These are phyloP conservation scores for Tetragnatha montana DNA, from an alignment of 2,888 invertebrate genomes.

Conservation along the genomic window DNA sequence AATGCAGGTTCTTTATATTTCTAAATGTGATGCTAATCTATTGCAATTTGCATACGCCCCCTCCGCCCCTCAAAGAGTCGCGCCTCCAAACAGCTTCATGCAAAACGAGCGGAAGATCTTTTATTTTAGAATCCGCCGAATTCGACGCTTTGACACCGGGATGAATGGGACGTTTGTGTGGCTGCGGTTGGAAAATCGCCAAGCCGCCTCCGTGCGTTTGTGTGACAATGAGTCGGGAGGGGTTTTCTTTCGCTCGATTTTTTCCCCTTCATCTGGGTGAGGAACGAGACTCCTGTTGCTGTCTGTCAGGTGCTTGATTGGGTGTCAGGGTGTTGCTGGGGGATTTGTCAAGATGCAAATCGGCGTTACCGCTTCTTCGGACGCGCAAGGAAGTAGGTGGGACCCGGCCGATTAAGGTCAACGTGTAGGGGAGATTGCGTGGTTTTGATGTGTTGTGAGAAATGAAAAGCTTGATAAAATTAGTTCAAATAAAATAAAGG, in stretches of 20 bases:
- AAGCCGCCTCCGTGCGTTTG: background rate
- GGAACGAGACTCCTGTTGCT: background rate
- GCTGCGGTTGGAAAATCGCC: constrained; percentile 7
- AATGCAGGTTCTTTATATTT: no score
- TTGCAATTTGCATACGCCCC: constrained; percentile 9
- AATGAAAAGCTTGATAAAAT: no score
- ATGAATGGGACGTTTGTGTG: constrained; percentile 30
- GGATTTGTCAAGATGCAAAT: no score
- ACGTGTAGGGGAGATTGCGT: no score
- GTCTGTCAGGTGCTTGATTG: background rate
- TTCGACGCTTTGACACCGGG: background rate
- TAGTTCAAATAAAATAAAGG: no score
- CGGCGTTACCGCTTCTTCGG: no score
- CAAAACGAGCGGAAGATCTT: constrained; percentile 10
- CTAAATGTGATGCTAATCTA: background rate
- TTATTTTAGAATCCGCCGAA: constrained; percentile 45
- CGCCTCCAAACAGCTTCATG: no score
- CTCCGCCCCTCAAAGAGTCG: background rate
- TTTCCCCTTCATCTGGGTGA: background rate
- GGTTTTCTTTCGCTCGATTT: background rate
- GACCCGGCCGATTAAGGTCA: no score
- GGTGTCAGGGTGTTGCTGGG: background rate
- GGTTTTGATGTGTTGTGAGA: no score
- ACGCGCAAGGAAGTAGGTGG: no score
- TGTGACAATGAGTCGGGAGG: background rate